Base-by-base conservation (phyloP, 1,140 invertebrate species). In the Aphaenogaster floridana region DNA sequence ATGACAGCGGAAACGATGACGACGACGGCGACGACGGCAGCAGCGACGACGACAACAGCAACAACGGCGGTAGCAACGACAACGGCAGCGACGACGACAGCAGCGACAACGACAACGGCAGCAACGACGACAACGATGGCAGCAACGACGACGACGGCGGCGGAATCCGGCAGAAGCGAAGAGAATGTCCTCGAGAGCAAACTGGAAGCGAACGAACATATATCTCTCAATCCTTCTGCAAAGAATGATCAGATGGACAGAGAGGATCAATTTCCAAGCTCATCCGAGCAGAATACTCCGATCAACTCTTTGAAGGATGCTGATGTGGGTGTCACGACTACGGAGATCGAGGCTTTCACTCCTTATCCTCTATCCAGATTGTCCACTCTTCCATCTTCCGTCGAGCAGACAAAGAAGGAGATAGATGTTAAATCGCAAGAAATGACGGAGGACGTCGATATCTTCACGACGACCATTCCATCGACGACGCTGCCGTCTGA, bases 111-210 rank as follows among this genome's bases (percentile, higher is more conserved):
- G 11, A 83, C 66, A 5, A 64, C 79, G 9, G 6, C 61, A 0
- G 6, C 17, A 4, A 45, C 39, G 15, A 15, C 8, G 11, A n/a
- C n/a, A 4, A 21, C 45, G 1, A 17, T 28, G 1, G 11, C n/a
- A 2, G 7, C 78, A 2, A 0, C 28, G 11, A 34, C 17, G 45
- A 21, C 42, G 28, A 68, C 4, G 1, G 76, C 74, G 0, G 71
- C 81, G 0, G 88, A 90, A 7, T 48, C 59, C 11, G 48, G 36
- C 0, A 84, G 8, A 8, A 90, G 72, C 68, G 90, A 91, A 5
- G 90, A 92, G 15, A 92, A 89, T 4, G 54, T 45, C 3, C 39
- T 90, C 8, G 89, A 90, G 34, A 81, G 54, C 1, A 91, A 88
- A 8, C 0, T 86, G 5, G 88, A 90, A 57, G n/a, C 36, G 42